These are phyloP conservation scores for Cebidichthys violaceus DNA, from an alignment of 2,113 vertebrate species.

Conservation along the genomic window DNA sequence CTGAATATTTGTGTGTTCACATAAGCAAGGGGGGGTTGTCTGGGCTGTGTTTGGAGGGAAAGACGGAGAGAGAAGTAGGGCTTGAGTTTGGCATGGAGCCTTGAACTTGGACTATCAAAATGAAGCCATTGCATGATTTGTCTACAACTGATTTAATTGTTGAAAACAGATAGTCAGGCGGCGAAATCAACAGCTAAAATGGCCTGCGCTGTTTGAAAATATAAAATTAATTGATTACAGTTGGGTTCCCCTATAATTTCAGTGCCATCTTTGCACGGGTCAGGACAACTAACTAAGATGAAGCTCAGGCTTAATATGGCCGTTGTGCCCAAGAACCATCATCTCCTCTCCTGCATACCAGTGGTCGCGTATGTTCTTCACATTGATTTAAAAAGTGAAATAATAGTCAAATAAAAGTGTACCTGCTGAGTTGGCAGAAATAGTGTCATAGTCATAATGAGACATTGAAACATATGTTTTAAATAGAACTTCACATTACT, in stretches of 20 bases:
- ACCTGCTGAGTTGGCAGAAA: background rate
- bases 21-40: slow-evolving; percentile 9
- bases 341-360: background rate
- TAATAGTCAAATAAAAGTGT: background rate
- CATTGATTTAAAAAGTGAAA: background rate
- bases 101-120: background rate
- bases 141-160: background rate
- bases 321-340: too few species aligned
- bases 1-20: slow-evolving; percentile 5
- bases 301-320: background rate
- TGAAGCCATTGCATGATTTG: background rate
- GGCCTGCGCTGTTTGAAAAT: background rate
- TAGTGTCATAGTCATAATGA: background rate
- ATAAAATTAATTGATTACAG: background rate
- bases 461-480: background rate
- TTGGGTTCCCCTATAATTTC: background rate
- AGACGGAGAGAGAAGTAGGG: background rate
- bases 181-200: background rate
- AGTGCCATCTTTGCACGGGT: background rate
- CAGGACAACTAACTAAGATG: background rate
- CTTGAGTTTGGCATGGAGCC: background rate
- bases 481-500: background rate
- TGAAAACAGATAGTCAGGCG: background rate
- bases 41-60: background rate
- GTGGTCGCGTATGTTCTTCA: background rate